These are phyloP conservation scores for Diglossa cyanea DNA, from an alignment of 2,797 vertebrate species.

Conservation along the genomic window DNA sequence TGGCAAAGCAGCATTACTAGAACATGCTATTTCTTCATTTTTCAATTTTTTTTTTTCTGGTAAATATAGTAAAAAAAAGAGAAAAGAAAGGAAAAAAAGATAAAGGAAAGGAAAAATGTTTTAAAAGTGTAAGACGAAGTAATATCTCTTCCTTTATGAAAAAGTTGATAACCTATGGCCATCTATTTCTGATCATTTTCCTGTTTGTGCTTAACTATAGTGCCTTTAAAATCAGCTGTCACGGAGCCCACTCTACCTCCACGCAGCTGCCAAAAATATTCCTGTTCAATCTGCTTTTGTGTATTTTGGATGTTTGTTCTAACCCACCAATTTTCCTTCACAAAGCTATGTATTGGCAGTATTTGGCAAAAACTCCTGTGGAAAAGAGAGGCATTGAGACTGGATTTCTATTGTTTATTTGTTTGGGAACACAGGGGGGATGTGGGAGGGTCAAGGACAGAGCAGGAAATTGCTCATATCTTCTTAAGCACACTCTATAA, in stretches of 20 bases:
- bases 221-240: not conserved
- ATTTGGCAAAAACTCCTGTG: not conserved
- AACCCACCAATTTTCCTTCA: not conserved
- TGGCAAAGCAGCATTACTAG: not conserved
- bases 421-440: not conserved
- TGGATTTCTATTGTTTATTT: not conserved
- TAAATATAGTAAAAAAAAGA: not conserved
- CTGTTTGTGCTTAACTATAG: not conserved
- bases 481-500: not conserved
- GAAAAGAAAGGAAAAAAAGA: fast-evolving
- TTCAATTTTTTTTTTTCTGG: not conserved
- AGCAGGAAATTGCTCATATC: not conserved
- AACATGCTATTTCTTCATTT: not conserved
- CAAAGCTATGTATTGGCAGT: not conserved
- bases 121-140: not conserved
- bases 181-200: not conserved
- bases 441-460: not conserved
- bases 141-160: not conserved
- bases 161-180: not conserved
- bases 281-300: not conserved
- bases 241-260: not conserved
- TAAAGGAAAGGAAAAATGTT: not conserved
- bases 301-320: not conserved
- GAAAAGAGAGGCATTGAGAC: not conserved
- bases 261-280: not conserved